Base-by-base conservation (phyloP, 2,797 vertebrate genomes). In the Acipenser transmontanus region DNA sequence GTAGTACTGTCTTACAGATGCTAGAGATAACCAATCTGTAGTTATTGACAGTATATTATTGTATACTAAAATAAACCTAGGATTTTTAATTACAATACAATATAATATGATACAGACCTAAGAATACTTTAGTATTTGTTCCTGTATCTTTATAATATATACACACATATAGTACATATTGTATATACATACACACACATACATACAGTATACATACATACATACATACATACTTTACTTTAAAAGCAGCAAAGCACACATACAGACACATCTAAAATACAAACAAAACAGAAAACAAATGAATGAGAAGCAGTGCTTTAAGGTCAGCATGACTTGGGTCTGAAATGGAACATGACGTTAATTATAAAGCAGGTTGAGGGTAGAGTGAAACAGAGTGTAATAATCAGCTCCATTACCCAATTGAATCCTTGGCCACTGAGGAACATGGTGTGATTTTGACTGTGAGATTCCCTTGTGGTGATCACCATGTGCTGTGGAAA, bases 371-470 rank as follows among this genome's bases (percentile, higher is more conserved):
- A 61, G 4, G 47, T 61, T 34, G 6, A 61, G 8, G 60, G n/a
- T 7, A 61, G 17, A 61, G 11, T 8, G 17, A 61, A 20, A 61
- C 65, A 60, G 74, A 76, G 67, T 77, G 66, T 76, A 64, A 68
- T 72, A 69, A 57, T 74, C 65, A 71, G 78, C 64, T 78, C 67
- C 74, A 77, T 87, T 88, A 90, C 87, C 88, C 68, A 71, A 20
- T 71, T 79, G 77, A 57, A 82, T 79, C 81, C 73, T 77, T 74
- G 80, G 49, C 82, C 78, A 71, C 69, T 70, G 72, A 34, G 34
- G 34, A 34, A 34, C 34, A 34, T 34, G 34, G 4, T 34, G 34
- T 34, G 34, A 34, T 76, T 84, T 89, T 77, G 73, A 49, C 64
- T 70, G 72, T 73, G 61, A 70, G 78, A 72, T 78, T 70, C 81